Base-by-base conservation (phyloP, 2,113 vertebrate genomes). In the Gobius niger region DNA sequence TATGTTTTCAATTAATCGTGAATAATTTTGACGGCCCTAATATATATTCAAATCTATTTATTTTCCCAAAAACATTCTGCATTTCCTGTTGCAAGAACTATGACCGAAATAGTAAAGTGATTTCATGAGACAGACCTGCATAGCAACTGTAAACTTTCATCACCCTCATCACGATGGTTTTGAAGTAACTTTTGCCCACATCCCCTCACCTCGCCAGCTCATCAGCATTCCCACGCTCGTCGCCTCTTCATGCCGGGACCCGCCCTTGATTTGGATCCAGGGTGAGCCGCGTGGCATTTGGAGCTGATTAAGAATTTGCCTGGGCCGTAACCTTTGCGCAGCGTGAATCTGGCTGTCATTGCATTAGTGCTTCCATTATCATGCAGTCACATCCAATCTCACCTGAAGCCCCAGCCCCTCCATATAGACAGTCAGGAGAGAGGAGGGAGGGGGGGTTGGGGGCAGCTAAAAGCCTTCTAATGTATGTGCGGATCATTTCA, bases 371-470 rank as follows among this genome's bases (percentile, higher is more conserved):
- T 60, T 88, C 83, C 81, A 91, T 91, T 91, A 91, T 89, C 84
- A 87, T 87, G 88, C 84, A 89, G 86, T 90, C 87, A 84, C 84
- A 90, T 91, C 86, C 89, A 88, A 91, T 91, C 84, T 90, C 75
- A 79, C 72, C 84, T 75, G 83, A 60, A 80, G 82, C 75, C 66
- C 44, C 15, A 51, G 73, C 68, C 79, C 64, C 60, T 81, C 74
- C 61, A 24, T 16, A 7, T 44, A 70, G 76, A 65, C 34, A 16
- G 76, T 65, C 46, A 70, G 59, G 84, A 49, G 14, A 15, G 16
- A 52, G 2, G 51, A 10, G 9, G 7, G 9, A 16, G 5, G 15
- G 7, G 50, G 24, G 24, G 24, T n/a, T n/a, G n/a, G n/a, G n/a
- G n/a, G 44, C 8, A 51, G 50, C 63, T 85, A 82, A 86, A 78